Evolutionary conservation across 2,797 vertebrate genomes (phyloP), one percentile per base, ranked within the genome.

Genomic region (Emys orbicularis): DNA sequence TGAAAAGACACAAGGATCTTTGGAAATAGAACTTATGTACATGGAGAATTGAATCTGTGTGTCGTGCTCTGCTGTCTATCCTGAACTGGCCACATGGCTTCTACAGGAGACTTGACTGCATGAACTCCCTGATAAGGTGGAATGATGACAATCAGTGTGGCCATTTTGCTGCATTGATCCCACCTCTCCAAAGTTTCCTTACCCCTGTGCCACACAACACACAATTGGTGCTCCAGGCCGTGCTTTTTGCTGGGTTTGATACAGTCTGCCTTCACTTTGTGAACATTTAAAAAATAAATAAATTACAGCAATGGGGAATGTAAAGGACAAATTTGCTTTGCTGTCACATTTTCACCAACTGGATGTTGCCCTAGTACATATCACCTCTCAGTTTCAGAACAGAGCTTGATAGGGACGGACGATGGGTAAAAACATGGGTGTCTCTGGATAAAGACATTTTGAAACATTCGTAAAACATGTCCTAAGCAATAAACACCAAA

Each of bases 341-440:
- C 34, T 31, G 2, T 44, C 90, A 93, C 16, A 31, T 50, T 79
- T 94, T 50, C 49, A 65, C 8, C 37, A 77, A n/a, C 44, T 27
- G 5, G 25, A 53, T 74, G 13, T 87, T 85, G 49, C 18, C 90
- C 54, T 49, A 72, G 4, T 12, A 84, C 29, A 52, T 92, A 77
- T 6, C 72, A 53, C 49, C 9, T 50, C 21, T 87, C 44, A 59
- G 2, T 31, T 53, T 29, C n/a, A 11, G 54, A 37, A 76, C 0
- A 1, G 90, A 88, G 23, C 57, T 50, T 41, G 41, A 68, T 1
- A 3, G 57, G 5, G 7, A 77, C 0, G 0, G 10, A 1, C 37
- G 81, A 19, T 37, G 76, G 59, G 77, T 41, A 2, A 0, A 25
- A 86, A 83, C 86, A 50, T 1, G 21, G 44, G 54, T n/a, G 16